These are phyloP conservation scores for Zaprionus lachaisei DNA, from an alignment of 1,140 invertebrate genomes.

Conservation along the genomic window DNA sequence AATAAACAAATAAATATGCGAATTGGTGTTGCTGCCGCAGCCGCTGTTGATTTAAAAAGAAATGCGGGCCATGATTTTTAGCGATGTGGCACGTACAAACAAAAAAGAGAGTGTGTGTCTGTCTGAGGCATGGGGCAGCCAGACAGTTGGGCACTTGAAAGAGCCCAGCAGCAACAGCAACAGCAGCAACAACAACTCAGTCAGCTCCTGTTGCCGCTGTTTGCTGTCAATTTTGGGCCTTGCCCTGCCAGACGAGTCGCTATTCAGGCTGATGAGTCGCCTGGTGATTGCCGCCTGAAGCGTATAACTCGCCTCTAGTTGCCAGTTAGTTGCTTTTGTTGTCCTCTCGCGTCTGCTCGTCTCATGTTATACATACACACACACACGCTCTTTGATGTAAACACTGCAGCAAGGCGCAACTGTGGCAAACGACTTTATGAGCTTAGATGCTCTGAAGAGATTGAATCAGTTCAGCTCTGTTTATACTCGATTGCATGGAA, in stretches of 20 bases:
- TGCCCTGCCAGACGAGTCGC: slow-evolving; percentile 57
- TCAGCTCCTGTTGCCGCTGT: slow-evolving; percentile 55
- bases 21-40: slow-evolving; percentile 54
- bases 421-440: slow-evolving; percentile 4
- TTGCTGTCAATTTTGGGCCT: slow-evolving; percentile 63
- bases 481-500: background rate
- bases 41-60: slow-evolving; percentile 70
- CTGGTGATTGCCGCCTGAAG: slow-evolving; percentile 41
- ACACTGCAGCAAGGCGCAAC: slow-evolving; percentile 12
- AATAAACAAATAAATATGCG: slow-evolving; percentile 81
- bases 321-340: slow-evolving; percentile 43
- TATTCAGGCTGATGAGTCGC: slow-evolving; percentile 36
- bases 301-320: slow-evolving; percentile 41
- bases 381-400: background rate
- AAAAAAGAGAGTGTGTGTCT: slow-evolving; percentile 35
- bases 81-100: slow-evolving; percentile 78
- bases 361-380: slow-evolving; percentile 34
- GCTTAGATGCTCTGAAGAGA: background rate
- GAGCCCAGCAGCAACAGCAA: slow-evolving; percentile 34
- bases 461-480: background rate
- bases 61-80: slow-evolving; percentile 82
- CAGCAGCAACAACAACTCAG: slow-evolving; percentile 34
- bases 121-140: slow-evolving; percentile 36
- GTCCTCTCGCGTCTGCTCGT: slow-evolving; percentile 3
- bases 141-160: slow-evolving; percentile 78